phyloP scores from a whole-genome alignment of 2,113 vertebrate genomes.

The Dromas ardeola region DNA sequence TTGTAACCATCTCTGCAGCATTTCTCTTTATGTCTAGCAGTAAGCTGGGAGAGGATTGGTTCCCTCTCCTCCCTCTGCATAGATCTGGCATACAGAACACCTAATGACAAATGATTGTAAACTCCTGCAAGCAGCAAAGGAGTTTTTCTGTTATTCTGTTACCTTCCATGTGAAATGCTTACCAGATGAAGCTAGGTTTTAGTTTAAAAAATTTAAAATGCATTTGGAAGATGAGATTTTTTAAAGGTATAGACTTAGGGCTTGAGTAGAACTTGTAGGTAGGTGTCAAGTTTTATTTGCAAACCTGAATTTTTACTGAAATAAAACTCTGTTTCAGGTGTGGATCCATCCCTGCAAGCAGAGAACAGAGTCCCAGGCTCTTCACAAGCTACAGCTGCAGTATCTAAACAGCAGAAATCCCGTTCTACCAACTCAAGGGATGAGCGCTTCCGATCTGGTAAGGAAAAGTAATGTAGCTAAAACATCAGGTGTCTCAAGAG shows the following conservation, averaged over 20 bases:
- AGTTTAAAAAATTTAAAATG: not conserved
- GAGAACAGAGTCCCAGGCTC: conserved; percentile 83
- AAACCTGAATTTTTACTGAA: not conserved
- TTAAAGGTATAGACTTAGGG: not conserved
- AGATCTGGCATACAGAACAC: not conserved
- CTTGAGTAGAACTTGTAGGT: not conserved
- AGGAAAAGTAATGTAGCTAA: not conserved
- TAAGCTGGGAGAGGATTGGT: not conserved
- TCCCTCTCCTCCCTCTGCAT: not conserved
- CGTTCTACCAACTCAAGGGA: conserved; percentile 86
- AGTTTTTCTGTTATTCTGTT: not conserved
- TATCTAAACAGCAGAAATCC: conserved; percentile 83
- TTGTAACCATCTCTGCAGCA: not conserved
- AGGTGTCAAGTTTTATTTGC: not conserved
- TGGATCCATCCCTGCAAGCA: conserved; percentile 88
- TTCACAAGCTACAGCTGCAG: conserved; percentile 69
- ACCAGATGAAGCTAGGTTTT: not conserved
- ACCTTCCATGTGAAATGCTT: not conserved
- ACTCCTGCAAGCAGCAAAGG: not conserved
- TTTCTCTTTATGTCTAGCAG: not conserved
- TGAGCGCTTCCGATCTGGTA: conserved; percentile 95
- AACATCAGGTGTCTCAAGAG: not conserved
- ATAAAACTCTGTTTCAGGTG: conserved; percentile 77
- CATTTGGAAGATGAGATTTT: not conserved
- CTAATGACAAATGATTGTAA: not conserved